Conservation (phyloP, 2,797 vertebrate species). For the Sebastolobus alascanus region DNA sequence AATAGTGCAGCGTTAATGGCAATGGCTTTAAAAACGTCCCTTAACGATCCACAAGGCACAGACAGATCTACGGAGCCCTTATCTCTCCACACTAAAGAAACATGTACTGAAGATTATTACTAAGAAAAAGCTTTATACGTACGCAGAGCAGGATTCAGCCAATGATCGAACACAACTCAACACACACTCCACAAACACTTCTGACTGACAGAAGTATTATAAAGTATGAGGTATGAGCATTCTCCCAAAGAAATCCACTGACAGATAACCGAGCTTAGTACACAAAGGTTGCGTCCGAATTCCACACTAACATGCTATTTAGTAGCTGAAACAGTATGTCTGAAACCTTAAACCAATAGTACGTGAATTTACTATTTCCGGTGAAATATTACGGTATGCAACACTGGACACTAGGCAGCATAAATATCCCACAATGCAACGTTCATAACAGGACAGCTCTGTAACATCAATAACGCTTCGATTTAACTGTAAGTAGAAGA, state of each 20-base stretch:
- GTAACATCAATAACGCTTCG: too few relatives aligned
- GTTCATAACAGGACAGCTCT: too few relatives aligned
- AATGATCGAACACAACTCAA: not conserved
- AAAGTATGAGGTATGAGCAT: slow-evolving; percentile 28
- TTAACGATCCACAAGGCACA: slow-evolving; percentile 43
- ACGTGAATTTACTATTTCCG: too few relatives aligned
- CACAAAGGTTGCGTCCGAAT: too few relatives aligned
- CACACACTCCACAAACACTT: not conserved
- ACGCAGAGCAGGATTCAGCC: not conserved
- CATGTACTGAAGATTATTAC: not conserved
- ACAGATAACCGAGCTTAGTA: not conserved
- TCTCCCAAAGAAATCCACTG: slow-evolving; percentile 11
- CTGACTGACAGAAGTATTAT: slow-evolving; percentile 1
- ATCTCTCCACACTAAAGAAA: not conserved
- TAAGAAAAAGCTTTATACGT: slow-evolving; percentile 6
- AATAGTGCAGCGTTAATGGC: slow-evolving; percentile 1
- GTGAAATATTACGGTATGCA: too few relatives aligned
- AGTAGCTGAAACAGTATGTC: too few relatives aligned
- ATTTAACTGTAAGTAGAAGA: too few relatives aligned
- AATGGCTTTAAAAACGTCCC: slow-evolving; percentile 28
- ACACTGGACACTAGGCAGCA: too few relatives aligned
- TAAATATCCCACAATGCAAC: too few relatives aligned
- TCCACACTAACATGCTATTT: too few relatives aligned
- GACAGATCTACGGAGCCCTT: not conserved
- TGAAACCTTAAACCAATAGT: too few relatives aligned